These are phyloP conservation scores for Emydura subglobosa DNA, from an alignment of 2,113 vertebrate genomes.

Conservation along the genomic window DNA sequence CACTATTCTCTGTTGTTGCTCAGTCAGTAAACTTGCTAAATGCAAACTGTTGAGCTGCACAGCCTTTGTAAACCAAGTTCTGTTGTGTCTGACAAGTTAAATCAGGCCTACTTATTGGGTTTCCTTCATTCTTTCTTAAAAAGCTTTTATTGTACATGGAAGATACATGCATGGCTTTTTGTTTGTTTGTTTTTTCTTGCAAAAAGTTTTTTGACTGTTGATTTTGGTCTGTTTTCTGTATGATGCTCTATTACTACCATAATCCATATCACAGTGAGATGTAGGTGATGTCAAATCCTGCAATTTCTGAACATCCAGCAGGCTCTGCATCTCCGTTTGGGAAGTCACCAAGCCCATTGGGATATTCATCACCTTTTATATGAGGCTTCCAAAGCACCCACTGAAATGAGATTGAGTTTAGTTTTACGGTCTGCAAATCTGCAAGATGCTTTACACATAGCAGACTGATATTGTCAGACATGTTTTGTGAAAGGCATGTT, in stretches of 20 bases:
- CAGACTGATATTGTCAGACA: not conserved
- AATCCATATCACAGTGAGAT: not conserved
- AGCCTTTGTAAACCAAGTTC: not conserved
- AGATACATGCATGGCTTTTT: not conserved
- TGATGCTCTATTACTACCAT: not conserved
- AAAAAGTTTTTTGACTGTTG: not conserved
- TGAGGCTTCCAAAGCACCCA: constrained; percentile 2
- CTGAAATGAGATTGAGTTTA: constrained; percentile 67
- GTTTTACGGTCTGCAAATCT: constrained; percentile 75
- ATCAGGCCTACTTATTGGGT: not conserved
- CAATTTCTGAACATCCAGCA: fast-evolving
- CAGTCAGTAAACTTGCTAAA: not conserved
- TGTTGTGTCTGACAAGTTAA: not conserved
- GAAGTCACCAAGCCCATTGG: constrained; percentile 36
- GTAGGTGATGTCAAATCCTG: not conserved
- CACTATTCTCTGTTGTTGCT: not conserved
- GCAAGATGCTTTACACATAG: constrained; percentile 35
- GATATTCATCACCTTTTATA: constrained; percentile 26
- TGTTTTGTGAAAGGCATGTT: constrained; percentile 11
- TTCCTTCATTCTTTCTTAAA: not conserved
- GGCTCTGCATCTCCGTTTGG: constrained; percentile 27
- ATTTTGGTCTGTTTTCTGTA: not conserved
- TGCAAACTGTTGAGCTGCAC: not conserved
- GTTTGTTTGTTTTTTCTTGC: not conserved
- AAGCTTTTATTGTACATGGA: not conserved